phyloP scores from a whole-genome alignment of 2,797 vertebrate species.

The Ceyx erithaca region DNA sequence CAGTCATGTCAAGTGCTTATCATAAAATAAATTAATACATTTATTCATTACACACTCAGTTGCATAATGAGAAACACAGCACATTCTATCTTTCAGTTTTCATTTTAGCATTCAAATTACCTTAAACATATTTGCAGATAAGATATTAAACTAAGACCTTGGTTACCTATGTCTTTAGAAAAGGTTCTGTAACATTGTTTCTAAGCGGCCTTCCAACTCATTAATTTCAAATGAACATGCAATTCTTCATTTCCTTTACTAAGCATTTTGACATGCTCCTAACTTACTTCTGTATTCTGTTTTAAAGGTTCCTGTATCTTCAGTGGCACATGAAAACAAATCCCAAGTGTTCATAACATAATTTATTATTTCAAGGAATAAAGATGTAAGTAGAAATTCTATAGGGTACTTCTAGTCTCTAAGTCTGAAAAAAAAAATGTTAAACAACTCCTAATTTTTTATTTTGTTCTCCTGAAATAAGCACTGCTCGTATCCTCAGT shows the following conservation, averaged over 20 bases:
- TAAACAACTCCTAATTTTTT: background rate
- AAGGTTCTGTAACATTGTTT: background rate
- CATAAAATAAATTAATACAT: background rate
- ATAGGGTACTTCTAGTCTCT: background rate
- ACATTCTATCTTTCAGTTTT: background rate
- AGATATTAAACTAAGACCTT: background rate
- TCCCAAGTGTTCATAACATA: background rate
- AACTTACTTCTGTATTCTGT: background rate
- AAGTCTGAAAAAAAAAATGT: background rate
- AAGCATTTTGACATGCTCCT: background rate
- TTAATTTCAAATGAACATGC: background rate
- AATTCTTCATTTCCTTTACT: background rate
- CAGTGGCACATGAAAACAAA: background rate
- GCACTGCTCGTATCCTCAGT: background rate
- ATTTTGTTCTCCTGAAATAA: background rate
- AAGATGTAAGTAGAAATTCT: background rate
- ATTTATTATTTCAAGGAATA: background rate
- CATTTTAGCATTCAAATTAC: slow-evolving; percentile 18
- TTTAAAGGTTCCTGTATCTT: background rate
- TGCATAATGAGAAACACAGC: background rate
- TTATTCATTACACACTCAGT: background rate
- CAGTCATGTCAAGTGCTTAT: background rate
- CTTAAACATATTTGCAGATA: slow-evolving; percentile 1
- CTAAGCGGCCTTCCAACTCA: background rate
- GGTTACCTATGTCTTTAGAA: background rate